phyloP scores from a whole-genome alignment of 2,888 invertebrate species.

The Cacoxenus indagator region DNA sequence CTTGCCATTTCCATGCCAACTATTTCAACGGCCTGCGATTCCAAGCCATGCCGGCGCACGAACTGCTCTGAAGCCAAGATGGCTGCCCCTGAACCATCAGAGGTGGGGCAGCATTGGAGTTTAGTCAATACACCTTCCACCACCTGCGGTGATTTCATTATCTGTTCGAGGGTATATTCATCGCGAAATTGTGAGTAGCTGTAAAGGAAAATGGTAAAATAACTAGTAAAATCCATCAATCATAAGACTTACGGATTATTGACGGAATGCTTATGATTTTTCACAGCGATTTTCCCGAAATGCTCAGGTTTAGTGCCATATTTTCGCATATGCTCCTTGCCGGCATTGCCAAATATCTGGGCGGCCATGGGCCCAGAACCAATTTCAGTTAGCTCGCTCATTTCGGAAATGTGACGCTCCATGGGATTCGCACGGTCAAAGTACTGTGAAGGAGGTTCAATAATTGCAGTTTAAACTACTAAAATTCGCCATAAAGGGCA shows the following conservation, averaged over 20 bases:
- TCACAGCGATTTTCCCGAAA: conserved; percentile 97
- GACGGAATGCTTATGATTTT: conserved; percentile 96
- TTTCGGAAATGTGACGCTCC: conserved; percentile 87
- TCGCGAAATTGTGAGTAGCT: conserved; percentile 94
- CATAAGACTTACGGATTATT: conserved; percentile 86
- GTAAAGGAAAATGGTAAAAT: no score
- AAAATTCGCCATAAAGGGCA: no score
- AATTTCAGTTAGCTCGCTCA: conserved; percentile 87
- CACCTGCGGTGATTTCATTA: conserved; percentile 86
- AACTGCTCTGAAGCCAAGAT: conserved; percentile 93
- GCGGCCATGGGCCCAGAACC: conserved; percentile 89
- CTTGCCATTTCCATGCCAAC: conserved; percentile 97
- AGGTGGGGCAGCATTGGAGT: conserved; percentile 97
- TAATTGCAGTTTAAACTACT: no score
- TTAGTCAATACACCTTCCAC: conserved; percentile 95
- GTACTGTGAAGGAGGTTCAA: conserved; percentile 72
- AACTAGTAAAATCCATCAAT: neutral
- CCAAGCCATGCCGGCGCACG: conserved; percentile 85
- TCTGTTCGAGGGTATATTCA: conserved; percentile 91
- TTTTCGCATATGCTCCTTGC: conserved; percentile 83
- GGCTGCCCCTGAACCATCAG: conserved; percentile 97
- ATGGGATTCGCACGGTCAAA: conserved; percentile 89
- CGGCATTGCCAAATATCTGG: conserved; percentile 97
- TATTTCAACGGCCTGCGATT: conserved; percentile 93
- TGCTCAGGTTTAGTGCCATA: conserved; percentile 94